Base-by-base conservation (phyloP, 2,797 vertebrate species). In the Zenarchopterus dispar region DNA sequence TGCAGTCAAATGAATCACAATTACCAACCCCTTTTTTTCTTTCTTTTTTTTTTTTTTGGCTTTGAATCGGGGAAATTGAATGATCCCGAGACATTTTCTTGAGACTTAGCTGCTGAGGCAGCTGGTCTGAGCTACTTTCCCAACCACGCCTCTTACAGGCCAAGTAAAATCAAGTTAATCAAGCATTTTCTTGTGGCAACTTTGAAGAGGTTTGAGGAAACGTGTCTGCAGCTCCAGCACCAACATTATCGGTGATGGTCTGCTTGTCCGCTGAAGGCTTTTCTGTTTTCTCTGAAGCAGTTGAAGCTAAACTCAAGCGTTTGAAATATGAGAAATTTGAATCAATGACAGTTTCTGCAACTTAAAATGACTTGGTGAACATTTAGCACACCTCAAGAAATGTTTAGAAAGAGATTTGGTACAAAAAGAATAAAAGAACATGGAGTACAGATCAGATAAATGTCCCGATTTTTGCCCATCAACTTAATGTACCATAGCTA, bases 1-100 rank as follows among this genome's bases (percentile, higher is more conserved):
- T 7, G 13, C 63, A 67, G 72, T 78, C 67, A 66, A 47, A 72
- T 1, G 6, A 41, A 58, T 75, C 54, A 56, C n/a, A 41, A 36
- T 28, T 41, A 15, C 58, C 36, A 15, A 5, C 10, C 33, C 33
- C 9, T 2, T 1, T 36, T 13, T 13, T 9, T 9, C 10, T 10
- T 13, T 3, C 3, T 15, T 39, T 39, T 39, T 36, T 13, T 36
- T 13, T 36, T 36, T 36, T 36, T 11, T 36, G 31, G 3, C 31
- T 36, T 39, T 13, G 13, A 39, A 5, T 39, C 36, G 3, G 11
- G 13, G 36, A 5, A 15, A 5, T 15, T 63, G 52, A 66, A 58
- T 57, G 11, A 44, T 16, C 24, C n/a, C 16, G 23, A 8, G 50
- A 31, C 33, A 18, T 39, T 65, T 28, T 31, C 13, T 8, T 62